Evolutionary conservation across 2,888 invertebrate genomes (phyloP).

Genomic region (Thalpophila matura): DNA sequence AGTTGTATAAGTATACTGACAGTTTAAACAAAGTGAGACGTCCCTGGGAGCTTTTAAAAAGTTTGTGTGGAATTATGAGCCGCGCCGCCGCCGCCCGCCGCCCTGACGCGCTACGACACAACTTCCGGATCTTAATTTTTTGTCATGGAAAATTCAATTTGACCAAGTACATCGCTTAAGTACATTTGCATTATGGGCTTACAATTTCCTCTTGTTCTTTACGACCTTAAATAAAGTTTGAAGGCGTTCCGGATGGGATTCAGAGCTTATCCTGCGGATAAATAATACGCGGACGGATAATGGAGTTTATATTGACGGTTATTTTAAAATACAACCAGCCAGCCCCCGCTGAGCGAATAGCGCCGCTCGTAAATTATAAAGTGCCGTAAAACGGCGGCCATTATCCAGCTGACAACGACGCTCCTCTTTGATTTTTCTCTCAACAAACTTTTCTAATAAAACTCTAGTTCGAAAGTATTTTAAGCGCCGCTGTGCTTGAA

Average conservation of each 20-base stretch:
- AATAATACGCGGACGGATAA: conserved; percentile 65
- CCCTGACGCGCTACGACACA: conserved; percentile 21
- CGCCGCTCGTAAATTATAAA: conserved; percentile 50
- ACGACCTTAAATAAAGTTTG: conserved; percentile 68
- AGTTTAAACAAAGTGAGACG: conserved; percentile 33
- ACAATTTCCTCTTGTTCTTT: conserved; percentile 71
- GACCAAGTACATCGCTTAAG: conserved; percentile 72
- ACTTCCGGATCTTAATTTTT: conserved; percentile 61
- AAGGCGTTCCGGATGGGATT: conserved; percentile 52
- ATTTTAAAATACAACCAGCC: conserved; percentile 52
- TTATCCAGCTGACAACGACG: conserved; percentile 36
- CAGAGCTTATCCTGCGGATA: conserved; percentile 58
- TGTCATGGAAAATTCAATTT: conserved; percentile 70
- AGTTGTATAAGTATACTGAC: conserved; percentile 6
- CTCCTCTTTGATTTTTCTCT: conserved; percentile 32
- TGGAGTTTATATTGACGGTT: conserved; percentile 64
- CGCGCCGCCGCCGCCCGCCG: neutral
- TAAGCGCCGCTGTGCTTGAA: conserved; percentile 20
- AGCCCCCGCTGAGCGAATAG: conserved; percentile 34
- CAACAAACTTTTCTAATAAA: conserved; percentile 51
- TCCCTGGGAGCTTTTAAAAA: conserved; percentile 43
- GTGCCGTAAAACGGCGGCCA: conserved; percentile 32
- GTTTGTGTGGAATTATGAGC: conserved; percentile 23
- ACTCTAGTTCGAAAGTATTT: conserved; percentile 47
- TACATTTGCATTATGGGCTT: conserved; percentile 74